phyloP scores from a whole-genome alignment of 2,797 vertebrate genomes.

The Tapera naevia region DNA sequence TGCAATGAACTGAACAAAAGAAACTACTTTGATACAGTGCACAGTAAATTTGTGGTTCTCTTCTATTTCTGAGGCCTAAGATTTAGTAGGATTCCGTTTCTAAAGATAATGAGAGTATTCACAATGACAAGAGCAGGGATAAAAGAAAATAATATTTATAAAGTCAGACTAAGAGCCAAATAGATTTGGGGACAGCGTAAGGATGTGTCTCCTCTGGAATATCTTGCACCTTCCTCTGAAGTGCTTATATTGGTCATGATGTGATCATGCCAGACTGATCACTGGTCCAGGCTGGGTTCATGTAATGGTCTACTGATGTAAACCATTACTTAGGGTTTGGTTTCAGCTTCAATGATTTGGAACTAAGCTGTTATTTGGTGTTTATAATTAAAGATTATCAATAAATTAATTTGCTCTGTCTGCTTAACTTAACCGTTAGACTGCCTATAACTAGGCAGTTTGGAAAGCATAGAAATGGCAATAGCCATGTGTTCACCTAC shows the following conservation, averaged over 20 bases:
- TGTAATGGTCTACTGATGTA: not conserved
- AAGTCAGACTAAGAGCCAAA: not conserved
- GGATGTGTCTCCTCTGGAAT: not conserved
- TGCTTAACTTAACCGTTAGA: not conserved
- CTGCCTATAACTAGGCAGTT: not conserved
- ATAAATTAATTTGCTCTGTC: slow-evolving; percentile 41
- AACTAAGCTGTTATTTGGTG: not conserved
- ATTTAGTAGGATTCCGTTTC: not conserved
- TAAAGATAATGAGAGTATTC: not conserved
- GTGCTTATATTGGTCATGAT: not conserved
- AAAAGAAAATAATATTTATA: not conserved
- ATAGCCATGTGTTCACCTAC: not conserved
- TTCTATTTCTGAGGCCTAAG: not conserved
- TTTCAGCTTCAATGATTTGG: slow-evolving; percentile 8
- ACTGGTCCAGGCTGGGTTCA: not conserved
- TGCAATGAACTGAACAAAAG: not conserved
- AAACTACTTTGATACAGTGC: not conserved
- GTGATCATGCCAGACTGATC: not conserved
- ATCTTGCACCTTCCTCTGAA: not conserved
- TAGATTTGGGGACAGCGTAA: not conserved
- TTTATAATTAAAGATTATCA: slow-evolving; percentile 28
- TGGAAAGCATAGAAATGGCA: not conserved
- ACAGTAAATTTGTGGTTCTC: not conserved
- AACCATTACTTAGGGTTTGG: not conserved
- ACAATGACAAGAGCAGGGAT: not conserved